Evolutionary conservation across 2,797 vertebrate genomes (phyloP).

Genomic region (Molossus molossus): DNA sequence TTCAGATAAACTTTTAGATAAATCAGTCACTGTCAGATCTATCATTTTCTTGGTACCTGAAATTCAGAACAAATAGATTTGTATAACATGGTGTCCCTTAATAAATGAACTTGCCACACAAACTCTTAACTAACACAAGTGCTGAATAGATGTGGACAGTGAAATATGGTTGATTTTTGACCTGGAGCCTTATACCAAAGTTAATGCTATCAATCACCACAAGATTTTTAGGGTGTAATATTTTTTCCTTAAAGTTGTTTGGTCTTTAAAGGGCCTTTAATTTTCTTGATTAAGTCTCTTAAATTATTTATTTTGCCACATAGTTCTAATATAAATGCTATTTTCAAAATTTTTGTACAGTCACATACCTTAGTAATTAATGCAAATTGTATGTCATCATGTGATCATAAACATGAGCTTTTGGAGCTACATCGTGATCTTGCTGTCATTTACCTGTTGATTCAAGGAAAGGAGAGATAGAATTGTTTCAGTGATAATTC

Average conservation of each 20-base stretch:
- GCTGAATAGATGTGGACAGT: background rate
- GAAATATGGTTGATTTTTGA: slow-evolving; percentile 11
- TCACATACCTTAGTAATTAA: background rate
- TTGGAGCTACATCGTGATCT: background rate
- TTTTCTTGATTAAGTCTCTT: slow-evolving; percentile 36
- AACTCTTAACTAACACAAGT: background rate
- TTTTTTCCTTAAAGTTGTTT: slow-evolving; percentile 65
- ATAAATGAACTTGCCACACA: background rate
- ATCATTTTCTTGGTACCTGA: slow-evolving; percentile 56
- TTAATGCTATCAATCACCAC: background rate
- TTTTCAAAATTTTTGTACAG: background rate
- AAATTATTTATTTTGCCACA: slow-evolving; percentile 26
- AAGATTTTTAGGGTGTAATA: background rate
- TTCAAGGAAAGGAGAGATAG: slow-evolving; percentile 33
- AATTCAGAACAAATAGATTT: slow-evolving; percentile 55
- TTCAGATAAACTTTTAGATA: slow-evolving; percentile 53
- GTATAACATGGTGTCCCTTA: background rate
- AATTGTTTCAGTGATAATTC: slow-evolving; percentile 25
- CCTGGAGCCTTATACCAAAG: background rate
- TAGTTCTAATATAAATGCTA: slow-evolving; percentile 15
- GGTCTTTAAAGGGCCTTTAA: background rate
- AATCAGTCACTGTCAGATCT: background rate
- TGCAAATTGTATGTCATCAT: slow-evolving; percentile 42
- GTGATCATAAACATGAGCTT: slow-evolving; percentile 3
- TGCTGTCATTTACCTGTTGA: slow-evolving; percentile 18